phyloP scores from a whole-genome alignment of 2,888 invertebrate species.

The Drosophila barbarae region DNA sequence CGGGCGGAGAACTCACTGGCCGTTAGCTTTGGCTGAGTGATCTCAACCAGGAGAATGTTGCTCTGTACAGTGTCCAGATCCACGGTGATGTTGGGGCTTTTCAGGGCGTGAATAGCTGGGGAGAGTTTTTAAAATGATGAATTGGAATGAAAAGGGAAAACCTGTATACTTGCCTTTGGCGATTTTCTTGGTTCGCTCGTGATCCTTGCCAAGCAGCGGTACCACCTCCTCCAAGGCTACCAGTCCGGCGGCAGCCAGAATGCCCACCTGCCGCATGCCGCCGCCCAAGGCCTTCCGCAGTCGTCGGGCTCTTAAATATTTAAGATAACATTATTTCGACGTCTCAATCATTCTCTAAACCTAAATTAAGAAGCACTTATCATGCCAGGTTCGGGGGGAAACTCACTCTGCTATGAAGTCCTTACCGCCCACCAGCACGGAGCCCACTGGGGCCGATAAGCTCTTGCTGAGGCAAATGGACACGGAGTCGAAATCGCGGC shows the following conservation, averaged over 20 bases:
- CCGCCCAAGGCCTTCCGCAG: constrained; percentile 94
- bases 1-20: constrained; percentile 82
- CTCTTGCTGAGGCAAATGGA: constrained; percentile 95
- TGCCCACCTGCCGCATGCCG: constrained; percentile 95
- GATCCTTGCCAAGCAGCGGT: constrained; percentile 87
- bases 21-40: constrained; percentile 81
- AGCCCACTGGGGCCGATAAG: constrained; percentile 93
- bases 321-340: neutral
- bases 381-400: neutral
- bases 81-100: constrained; percentile 83
- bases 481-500: constrained; percentile 88
- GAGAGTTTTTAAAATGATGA: neutral
- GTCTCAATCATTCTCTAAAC: neutral
- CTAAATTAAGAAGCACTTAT: neutral
- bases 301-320: constrained; percentile 84
- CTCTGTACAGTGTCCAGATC: constrained; percentile 84
- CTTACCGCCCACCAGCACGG: constrained; percentile 88
- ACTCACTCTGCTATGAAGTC: constrained; percentile 86
- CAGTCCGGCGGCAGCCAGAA: constrained; percentile 93
- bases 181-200: constrained; percentile 84
- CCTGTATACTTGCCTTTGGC: constrained; percentile 82
- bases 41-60: constrained; percentile 87
- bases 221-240: constrained; percentile 90
- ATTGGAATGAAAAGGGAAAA: rapidly evolving
- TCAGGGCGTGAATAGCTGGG: constrained; percentile 83